Conservation (phyloP, 2,797 vertebrate species). For the Threskiornis aethiopicus region DNA sequence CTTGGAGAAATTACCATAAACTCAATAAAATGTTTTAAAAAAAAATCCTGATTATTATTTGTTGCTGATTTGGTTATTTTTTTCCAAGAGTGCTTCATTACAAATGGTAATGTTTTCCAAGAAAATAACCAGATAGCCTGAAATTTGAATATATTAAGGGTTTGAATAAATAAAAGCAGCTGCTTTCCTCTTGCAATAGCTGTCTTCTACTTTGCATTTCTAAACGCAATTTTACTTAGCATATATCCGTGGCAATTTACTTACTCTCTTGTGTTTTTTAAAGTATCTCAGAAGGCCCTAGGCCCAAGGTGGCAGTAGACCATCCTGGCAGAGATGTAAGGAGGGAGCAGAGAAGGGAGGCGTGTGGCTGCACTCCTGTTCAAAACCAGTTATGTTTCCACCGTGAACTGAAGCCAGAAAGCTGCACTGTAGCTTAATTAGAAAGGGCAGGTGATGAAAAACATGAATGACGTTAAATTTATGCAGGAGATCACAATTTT, state of each 20-base stretch:
- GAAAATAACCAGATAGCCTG: neutral
- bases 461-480: neutral
- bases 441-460: neutral
- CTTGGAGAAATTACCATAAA: neutral
- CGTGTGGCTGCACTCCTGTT: accelerated
- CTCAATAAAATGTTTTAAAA: neutral
- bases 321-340: neutral
- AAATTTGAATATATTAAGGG: neutral
- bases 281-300: neutral
- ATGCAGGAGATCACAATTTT: neutral
- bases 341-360: neutral
- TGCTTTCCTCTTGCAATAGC: neutral
- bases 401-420: neutral
- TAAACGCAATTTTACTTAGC: accelerated
- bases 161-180: neutral
- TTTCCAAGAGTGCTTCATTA: neutral
- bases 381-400: neutral
- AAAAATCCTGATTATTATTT: neutral
- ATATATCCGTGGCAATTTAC: neutral
- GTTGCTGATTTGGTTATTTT: neutral
- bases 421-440: neutral
- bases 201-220: neutral
- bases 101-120: neutral
- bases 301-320: neutral
- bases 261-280: neutral